Evolutionary conservation across 2,888 invertebrate species (phyloP).

Genomic region (Incurvaria masculella): DNA sequence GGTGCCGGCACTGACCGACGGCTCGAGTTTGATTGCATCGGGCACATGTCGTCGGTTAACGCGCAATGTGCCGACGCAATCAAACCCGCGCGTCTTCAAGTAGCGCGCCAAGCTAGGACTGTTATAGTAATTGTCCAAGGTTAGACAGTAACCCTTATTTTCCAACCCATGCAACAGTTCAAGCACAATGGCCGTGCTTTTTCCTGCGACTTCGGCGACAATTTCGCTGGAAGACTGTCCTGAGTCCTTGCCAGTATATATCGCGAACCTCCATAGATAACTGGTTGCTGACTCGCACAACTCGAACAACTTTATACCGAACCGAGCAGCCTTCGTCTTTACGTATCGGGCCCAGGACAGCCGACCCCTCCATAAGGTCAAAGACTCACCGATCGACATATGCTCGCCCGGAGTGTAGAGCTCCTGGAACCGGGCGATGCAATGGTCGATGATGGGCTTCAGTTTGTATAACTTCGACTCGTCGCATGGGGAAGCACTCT

Average conservation of each 20-base stretch:
- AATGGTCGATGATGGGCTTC: neutral
- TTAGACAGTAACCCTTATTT: conserved; percentile 9
- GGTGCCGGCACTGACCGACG: conserved; percentile 7
- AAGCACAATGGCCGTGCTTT: conserved; percentile 11
- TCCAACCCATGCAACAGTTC: conserved; percentile 1
- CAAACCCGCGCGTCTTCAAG: conserved; percentile 12
- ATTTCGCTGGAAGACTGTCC: conserved; percentile 5
- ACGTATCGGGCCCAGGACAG: conserved; percentile 13
- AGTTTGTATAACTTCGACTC: conserved; percentile 11
- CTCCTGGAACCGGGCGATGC: neutral
- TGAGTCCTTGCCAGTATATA: conserved; percentile 11
- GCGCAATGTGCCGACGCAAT: conserved; percentile 18
- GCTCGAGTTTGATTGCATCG: conserved; percentile 1
- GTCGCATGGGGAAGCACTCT: conserved; percentile 4
- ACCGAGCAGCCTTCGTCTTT: conserved; percentile 11
- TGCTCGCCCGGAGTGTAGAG: conserved; percentile 6
- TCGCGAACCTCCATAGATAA: conserved; percentile 14
- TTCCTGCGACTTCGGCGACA: conserved; percentile 10
- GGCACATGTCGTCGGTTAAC: conserved; percentile 16
- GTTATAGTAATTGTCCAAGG: conserved; percentile 15
- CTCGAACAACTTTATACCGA: conserved; percentile 18
- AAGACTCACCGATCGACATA: conserved; percentile 17
- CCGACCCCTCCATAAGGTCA: conserved; percentile 17
- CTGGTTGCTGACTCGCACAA: conserved; percentile 17
- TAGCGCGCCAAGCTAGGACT: neutral